Conservation (phyloP, 2,113 vertebrate genomes). For the Falco punctatus region DNA sequence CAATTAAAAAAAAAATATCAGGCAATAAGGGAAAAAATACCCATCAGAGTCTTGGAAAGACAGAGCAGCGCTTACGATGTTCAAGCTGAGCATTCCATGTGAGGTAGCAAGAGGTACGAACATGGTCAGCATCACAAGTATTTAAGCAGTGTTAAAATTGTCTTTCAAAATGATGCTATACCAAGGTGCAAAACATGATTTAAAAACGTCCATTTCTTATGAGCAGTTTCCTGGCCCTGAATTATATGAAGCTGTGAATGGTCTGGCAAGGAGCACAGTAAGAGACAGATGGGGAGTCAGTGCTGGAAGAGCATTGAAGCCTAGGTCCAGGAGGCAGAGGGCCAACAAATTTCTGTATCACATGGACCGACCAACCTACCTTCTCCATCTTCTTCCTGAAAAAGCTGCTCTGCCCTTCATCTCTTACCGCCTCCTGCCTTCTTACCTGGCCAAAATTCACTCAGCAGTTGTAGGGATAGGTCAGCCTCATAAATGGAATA, state of each 20-base stretch:
- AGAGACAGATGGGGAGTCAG: conserved; percentile 35
- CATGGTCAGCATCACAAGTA: not conserved
- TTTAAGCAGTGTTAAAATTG: not conserved
- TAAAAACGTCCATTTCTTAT: not conserved
- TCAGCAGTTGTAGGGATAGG: not conserved
- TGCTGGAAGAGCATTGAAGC: conserved; percentile 34
- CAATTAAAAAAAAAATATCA: not conserved
- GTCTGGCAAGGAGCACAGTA: not conserved
- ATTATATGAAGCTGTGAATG: conserved; percentile 20
- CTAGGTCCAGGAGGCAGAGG: not conserved
- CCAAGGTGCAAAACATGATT: not conserved
- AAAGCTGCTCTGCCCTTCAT: not conserved
- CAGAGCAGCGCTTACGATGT: not conserved
- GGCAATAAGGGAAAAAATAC: not conserved
- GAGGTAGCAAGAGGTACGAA: not conserved
- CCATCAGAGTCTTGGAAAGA: not conserved
- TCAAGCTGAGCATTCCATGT: not conserved
- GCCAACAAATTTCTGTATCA: not conserved
- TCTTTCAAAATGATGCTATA: not conserved
- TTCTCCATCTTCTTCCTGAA: not conserved
- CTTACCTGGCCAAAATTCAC: not conserved
- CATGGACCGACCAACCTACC: not conserved
- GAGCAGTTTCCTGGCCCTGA: conserved; percentile 3
- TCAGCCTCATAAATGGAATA: not conserved
- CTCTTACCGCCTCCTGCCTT: not conserved